Base-by-base conservation (phyloP, 2,888 invertebrate genomes). In the Monoplex corrugatus region DNA sequence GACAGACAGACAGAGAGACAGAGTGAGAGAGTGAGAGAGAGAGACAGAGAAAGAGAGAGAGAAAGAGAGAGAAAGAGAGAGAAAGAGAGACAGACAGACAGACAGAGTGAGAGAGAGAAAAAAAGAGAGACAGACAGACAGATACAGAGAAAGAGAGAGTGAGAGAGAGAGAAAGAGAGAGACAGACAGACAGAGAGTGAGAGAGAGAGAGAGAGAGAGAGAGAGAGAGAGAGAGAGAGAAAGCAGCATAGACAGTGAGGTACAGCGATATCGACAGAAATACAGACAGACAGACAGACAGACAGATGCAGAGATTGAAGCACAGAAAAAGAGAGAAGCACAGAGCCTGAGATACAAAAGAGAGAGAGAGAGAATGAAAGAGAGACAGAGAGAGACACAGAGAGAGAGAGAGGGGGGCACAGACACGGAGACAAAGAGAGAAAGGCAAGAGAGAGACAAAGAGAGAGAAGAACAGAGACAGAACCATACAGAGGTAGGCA, bases 61-160 rank as follows among this genome's bases (percentile, higher is more conserved):
- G 28, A 63, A n/a, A 63, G 63, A 23, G 28, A 63, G 63, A 6
- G 63, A 63, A 5, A 50, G 13, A 50, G 19, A 50, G 13, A 50
- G 50, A 50, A 50, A 8, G 19, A 50, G 13, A 50, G 50, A 50
- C 50, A 50, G 50, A 45, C 19, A 84, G 44, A 44, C 8, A 44
- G 45, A 84, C 13, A 44, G 45, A 84, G 45, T 38, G 44, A 84
- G 45, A 43, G 45, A 84, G 32, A 84, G 84, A 43, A 19, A 84
- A 23, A 84, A 3, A 50, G 50, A 50, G 50, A 63, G 63, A 63
- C 28, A 63, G 63, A 63, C 28, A 63, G 63, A 63, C 28, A 63
- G 50, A 16, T 13, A 16, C 8, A 16, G 16, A 16, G 16, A 8
- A 50, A 16, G 16, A 16, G 16, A 1, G 16, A 50, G 50, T 16